A percentile compares a stretch with the other conserved stretches of the same genome.
Conservation (phyloP, 2,888 invertebrate genomes). For the Leptinotarsa juncta region DNA sequence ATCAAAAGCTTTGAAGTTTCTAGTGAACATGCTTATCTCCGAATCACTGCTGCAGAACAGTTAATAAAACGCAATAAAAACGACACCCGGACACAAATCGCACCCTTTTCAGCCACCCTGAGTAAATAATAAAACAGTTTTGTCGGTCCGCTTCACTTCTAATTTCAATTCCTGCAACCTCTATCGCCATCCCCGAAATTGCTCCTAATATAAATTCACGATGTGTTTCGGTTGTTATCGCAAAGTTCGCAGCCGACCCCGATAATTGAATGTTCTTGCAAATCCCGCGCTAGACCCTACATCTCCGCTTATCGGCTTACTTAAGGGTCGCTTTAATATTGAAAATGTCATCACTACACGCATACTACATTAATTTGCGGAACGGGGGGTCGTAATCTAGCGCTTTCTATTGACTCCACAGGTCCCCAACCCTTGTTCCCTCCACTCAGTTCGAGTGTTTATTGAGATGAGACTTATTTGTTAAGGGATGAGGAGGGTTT, state of each 20-base stretch:
- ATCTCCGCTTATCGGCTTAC: constrained; percentile 57
- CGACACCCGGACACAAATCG: constrained; percentile 18
- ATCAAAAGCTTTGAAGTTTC: too few species aligned
- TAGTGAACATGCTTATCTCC: constrained; percentile 6
- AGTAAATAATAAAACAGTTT: constrained; percentile 41
- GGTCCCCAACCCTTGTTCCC: constrained; percentile 16
- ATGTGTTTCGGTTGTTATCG: constrained; percentile 62
- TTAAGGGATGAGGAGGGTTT: constrained; percentile 8
- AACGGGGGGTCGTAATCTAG: constrained; percentile 31
- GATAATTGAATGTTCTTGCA: constrained; percentile 60
- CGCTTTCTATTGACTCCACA: constrained; percentile 28
- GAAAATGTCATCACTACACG: constrained; percentile 59
- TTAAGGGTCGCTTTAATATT: constrained; percentile 59
- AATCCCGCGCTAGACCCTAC: constrained; percentile 54
- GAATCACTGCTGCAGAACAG: constrained; percentile 3
- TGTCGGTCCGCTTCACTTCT: constrained; percentile 34
- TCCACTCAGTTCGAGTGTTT: constrained; percentile 19
- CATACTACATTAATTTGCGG: constrained; percentile 58
- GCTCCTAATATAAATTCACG: constrained; percentile 60
- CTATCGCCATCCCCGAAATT: constrained; percentile 22
- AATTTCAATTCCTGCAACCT: constrained; percentile 36
- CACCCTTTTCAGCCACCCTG: constrained; percentile 30
- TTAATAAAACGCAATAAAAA: constrained; percentile 39
- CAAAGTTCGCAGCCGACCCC: constrained; percentile 53
- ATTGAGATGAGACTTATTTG: constrained; percentile 25